Percentiles rank a stretch among this genome's conserved stretches.
These are phyloP conservation scores for Ophonus ardosiacus DNA, from an alignment of 2,888 invertebrate genomes.

Conservation along the genomic window DNA sequence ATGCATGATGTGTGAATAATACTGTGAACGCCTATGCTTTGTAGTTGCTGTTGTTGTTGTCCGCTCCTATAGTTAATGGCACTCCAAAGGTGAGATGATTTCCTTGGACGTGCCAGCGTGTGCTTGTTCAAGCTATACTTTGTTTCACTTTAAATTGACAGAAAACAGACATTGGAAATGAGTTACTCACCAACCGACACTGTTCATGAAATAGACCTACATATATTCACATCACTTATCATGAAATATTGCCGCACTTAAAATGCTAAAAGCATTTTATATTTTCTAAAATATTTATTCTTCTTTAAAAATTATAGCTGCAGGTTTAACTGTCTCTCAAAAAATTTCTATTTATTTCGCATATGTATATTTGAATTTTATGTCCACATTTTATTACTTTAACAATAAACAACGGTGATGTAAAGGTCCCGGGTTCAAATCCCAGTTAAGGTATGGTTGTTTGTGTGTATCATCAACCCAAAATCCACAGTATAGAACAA, in stretches of 20 bases:
- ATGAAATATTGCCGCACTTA: not conserved
- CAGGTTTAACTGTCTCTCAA: not conserved
- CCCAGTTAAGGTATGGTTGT: no score
- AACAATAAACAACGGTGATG: no score
- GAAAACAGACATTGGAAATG: not conserved
- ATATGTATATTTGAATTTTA: no score
- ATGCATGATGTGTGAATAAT: conserved; percentile 43
- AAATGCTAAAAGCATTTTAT: not conserved
- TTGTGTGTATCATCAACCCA: no score
- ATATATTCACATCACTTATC: not conserved
- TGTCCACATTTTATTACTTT: no score
- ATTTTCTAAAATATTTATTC: not conserved
- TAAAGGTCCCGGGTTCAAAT: no score
- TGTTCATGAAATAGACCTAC: not conserved
- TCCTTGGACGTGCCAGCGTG: conserved; percentile 40
- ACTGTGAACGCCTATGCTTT: conserved; percentile 38
- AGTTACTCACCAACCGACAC: not conserved
- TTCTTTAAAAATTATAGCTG: not conserved
- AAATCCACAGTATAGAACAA: no score
- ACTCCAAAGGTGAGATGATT: conserved; percentile 47
- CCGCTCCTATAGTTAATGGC: conserved; percentile 46
- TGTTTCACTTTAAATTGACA: not conserved
- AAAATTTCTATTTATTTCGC: no score
- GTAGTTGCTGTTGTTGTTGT: conserved; percentile 46
- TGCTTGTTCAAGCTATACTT: conserved; percentile 15